These are phyloP conservation scores for Urocitellus parryii DNA, from an alignment of 2,113 vertebrate species.

Conservation along the genomic window DNA sequence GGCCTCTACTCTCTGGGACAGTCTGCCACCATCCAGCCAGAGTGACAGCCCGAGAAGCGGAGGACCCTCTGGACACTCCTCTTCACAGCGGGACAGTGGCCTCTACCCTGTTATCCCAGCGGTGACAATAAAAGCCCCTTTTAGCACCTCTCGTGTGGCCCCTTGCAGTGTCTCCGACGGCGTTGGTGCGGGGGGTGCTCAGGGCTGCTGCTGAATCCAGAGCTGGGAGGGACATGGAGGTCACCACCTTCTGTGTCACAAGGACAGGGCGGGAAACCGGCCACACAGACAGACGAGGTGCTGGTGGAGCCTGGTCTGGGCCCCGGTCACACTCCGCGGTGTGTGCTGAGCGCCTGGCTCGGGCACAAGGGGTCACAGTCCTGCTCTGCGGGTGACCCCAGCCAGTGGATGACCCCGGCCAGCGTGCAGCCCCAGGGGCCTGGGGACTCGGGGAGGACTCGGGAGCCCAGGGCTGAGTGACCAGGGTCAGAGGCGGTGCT, in stretches of 20 bases:
- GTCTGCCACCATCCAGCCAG: not conserved
- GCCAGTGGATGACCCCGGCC: too few species aligned
- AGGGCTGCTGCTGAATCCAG: not conserved
- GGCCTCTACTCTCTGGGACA: not conserved
- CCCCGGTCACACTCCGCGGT: not conserved
- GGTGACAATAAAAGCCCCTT: slow-evolving; percentile 50
- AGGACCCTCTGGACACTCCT: not conserved
- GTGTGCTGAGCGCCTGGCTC: too few species aligned
- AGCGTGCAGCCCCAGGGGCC: too few species aligned
- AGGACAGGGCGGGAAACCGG: not conserved
- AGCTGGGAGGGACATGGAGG: not conserved
- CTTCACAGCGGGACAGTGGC: not conserved
- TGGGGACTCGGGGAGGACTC: not conserved
- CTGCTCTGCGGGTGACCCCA: not conserved
- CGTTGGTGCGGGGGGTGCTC: too few species aligned
- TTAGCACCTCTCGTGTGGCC: not conserved
- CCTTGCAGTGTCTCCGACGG: not conserved
- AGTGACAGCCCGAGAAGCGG: not conserved
- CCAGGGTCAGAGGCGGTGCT: rapidly evolving
- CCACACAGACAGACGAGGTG: not conserved
- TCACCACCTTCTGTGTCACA: too few species aligned
- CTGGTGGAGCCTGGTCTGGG: not conserved
- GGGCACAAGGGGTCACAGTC: too few species aligned
- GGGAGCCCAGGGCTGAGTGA: too few species aligned
- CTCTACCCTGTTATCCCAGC: rapidly evolving